Conservation (phyloP, 2,113 vertebrate genomes). For the Recurvirostra avosetta region DNA sequence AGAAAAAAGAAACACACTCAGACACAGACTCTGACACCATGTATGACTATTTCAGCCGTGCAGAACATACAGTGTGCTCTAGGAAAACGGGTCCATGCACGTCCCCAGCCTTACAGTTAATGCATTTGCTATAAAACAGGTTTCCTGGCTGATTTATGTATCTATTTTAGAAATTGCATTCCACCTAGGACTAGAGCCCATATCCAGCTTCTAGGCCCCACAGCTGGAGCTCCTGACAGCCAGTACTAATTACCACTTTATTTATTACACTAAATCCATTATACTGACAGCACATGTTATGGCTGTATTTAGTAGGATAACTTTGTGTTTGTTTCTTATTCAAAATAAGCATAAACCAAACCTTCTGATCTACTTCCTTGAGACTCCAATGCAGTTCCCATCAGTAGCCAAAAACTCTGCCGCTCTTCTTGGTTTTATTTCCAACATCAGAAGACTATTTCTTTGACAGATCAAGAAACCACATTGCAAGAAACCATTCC, state of each 20-base stretch:
- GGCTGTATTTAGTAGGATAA: not conserved
- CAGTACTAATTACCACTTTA: not conserved
- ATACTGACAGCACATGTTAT: not conserved
- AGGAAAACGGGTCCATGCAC: not conserved
- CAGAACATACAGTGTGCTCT: not conserved
- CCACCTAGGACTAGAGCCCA: not conserved
- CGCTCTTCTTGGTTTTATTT: not conserved
- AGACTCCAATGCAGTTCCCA: not conserved
- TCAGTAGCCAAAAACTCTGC: not conserved
- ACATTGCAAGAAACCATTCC: not conserved
- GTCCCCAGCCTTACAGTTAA: not conserved
- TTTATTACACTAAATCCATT: not conserved
- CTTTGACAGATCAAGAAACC: not conserved
- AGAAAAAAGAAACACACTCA: not conserved
- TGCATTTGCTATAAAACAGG: not conserved
- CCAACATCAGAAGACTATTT: not conserved
- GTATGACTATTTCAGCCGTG: not conserved
- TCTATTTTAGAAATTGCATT: not conserved
- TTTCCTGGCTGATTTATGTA: not conserved
- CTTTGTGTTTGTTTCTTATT: not conserved
- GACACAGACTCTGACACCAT: not conserved
- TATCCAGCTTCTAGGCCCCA: not conserved
- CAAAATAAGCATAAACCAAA: not conserved
- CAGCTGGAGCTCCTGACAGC: not conserved
- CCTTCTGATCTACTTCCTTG: not conserved